Percentiles rank a stretch among this genome's conserved stretches.
phyloP scores from a whole-genome alignment of 92 coral and sea anemone species.

The Actinostola sp. region DNA sequence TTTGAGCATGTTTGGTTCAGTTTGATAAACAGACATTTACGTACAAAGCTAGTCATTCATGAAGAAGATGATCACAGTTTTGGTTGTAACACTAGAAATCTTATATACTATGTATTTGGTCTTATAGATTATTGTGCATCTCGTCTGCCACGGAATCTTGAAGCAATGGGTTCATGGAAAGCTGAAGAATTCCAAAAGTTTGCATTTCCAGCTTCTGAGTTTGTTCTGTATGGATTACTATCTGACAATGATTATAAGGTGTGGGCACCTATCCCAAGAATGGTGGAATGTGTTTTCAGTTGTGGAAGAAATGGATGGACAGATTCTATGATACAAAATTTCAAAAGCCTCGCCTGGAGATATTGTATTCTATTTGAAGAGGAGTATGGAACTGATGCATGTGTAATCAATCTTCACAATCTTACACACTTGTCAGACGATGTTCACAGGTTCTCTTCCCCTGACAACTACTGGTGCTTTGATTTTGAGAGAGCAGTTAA shows the following conservation, averaged over 20 bases:
- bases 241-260: constrained; percentile 27
- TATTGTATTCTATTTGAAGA: constrained; percentile 57
- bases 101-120: neutral
- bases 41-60: neutral
- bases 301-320: constrained; percentile 64
- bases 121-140: constrained; percentile 47
- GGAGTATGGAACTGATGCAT: constrained; percentile 47
- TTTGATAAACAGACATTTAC: no score
- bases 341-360: constrained; percentile 43
- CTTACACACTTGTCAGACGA: constrained; percentile 56
- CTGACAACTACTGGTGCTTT: constrained; percentile 71
- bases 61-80: neutral
- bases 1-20: no score
- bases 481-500: constrained; percentile 62
- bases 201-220: constrained; percentile 66
- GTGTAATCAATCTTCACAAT: constrained; percentile 58
- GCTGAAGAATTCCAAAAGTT: constrained; percentile 66
- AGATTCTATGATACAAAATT: constrained; percentile 51
- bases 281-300: constrained; percentile 43
- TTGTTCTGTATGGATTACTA: constrained; percentile 44
- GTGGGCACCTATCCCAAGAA: constrained; percentile 68
- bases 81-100: neutral
- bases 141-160: constrained; percentile 40
- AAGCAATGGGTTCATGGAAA: constrained; percentile 52
- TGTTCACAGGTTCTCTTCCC: constrained; percentile 56